phyloP scores from a whole-genome alignment of 2,797 vertebrate genomes.

The Clamator glandarius region DNA sequence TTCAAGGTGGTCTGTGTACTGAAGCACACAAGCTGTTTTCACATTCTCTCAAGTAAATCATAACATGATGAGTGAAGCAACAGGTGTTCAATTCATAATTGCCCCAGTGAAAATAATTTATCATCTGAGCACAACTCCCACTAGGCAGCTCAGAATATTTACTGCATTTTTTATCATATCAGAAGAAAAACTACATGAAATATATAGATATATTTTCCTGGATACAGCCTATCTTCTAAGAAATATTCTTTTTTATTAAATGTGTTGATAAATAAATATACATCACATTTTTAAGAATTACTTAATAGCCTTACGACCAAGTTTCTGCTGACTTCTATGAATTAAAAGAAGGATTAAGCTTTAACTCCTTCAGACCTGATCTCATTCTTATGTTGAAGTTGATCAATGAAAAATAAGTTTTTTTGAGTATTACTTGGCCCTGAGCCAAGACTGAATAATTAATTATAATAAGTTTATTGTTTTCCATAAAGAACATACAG shows the following conservation, averaged over 20 bases:
- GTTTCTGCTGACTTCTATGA: neutral
- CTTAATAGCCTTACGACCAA: neutral
- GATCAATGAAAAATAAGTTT: neutral
- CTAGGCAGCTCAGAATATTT: neutral
- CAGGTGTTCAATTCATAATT: conserved; percentile 38
- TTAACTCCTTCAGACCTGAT: neutral
- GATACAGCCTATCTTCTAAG: neutral
- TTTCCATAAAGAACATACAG: neutral
- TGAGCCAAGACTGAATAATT: neutral
- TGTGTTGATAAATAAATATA: neutral
- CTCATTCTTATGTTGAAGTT: neutral
- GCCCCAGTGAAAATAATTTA: conserved; percentile 23
- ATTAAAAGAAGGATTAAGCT: neutral
- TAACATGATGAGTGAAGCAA: conserved; percentile 28
- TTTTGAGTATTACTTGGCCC: neutral
- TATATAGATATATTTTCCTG: neutral
- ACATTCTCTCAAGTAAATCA: conserved; percentile 39
- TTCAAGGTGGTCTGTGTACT: neutral
- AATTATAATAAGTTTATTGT: neutral
- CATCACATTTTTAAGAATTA: neutral
- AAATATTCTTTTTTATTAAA: neutral
- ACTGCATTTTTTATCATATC: neutral
- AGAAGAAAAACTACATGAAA: neutral
- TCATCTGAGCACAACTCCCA: neutral
- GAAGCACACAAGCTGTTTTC: conserved; percentile 42